Conservation (phyloP, 2,888 invertebrate species). For the Melinopterus prodromus region DNA sequence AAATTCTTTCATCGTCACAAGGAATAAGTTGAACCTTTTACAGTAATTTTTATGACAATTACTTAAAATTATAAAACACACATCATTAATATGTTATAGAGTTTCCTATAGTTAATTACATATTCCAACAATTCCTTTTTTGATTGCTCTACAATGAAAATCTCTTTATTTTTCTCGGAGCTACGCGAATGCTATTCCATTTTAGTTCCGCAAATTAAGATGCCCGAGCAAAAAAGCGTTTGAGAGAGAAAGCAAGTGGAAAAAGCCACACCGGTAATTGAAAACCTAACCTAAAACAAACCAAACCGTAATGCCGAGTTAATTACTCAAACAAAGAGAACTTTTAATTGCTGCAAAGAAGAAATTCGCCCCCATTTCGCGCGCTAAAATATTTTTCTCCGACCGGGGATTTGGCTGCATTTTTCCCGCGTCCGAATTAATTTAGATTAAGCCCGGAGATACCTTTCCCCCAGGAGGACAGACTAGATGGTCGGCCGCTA, state of each 20-base stretch:
- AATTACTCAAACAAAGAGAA: conserved; percentile 4
- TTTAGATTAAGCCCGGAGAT: background rate
- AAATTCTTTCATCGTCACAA: too few species aligned
- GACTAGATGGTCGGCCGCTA: background rate
- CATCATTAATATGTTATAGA: too few species aligned
- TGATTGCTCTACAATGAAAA: background rate
- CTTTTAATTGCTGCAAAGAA: background rate
- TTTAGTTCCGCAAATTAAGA: background rate
- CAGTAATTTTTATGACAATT: too few species aligned
- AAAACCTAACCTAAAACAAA: background rate
- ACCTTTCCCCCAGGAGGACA: background rate
- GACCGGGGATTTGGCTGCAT: background rate
- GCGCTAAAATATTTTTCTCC: conserved; percentile 4
- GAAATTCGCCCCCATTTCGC: background rate
- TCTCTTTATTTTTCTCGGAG: background rate
- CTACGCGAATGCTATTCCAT: background rate
- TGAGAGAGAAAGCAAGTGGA: background rate
- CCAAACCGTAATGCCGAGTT: background rate
- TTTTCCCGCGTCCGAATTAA: background rate
- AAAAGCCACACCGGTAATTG: background rate
- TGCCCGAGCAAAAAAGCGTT: background rate
- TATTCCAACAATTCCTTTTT: too few species aligned
- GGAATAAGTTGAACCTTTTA: too few species aligned
- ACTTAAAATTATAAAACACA: too few species aligned
- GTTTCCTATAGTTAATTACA: too few species aligned